These are phyloP conservation scores for Druon quercuslanigerum DNA, from an alignment of 1,140 invertebrate species.

Conservation along the genomic window DNA sequence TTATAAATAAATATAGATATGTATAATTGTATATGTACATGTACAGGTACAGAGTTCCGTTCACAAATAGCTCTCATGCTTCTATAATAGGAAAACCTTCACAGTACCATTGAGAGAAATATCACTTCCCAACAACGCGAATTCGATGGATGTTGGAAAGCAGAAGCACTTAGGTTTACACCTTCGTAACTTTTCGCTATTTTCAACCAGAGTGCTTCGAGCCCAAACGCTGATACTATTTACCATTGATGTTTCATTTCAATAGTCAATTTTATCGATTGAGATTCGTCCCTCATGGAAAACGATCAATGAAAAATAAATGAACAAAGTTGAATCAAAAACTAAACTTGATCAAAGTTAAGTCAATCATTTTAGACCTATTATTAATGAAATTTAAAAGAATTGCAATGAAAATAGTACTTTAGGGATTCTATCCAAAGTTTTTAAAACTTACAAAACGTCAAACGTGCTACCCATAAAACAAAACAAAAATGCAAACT, in stretches of 20 bases:
- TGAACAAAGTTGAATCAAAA: no score
- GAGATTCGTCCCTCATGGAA: not conserved
- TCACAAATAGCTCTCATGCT: constrained; percentile 69
- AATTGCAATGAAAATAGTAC: no score
- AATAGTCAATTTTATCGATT: constrained; percentile 3
- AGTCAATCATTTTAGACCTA: no score
- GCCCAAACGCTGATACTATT: constrained; percentile 67
- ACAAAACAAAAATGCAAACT: no score
- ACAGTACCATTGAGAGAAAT: constrained; percentile 50
- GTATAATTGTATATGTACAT: constrained; percentile 61
- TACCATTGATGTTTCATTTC: not conserved
- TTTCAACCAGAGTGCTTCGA: constrained; percentile 66
- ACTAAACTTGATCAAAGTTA: no score
- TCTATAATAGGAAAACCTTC: constrained; percentile 57
- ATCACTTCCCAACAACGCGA: constrained; percentile 61
- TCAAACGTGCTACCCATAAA: not conserved
- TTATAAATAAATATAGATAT: constrained; percentile 48
- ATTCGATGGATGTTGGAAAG: constrained; percentile 58
- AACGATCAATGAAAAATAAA: not conserved
- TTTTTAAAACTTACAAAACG: not conserved
- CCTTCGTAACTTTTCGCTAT: constrained; percentile 47
- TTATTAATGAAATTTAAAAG: no score
- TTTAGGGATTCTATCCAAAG: no score
- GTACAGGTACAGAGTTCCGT: constrained; percentile 67
- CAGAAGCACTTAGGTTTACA: constrained; percentile 64